Conservation (phyloP, 2,113 vertebrate species). For the Eonycteris spelaea region DNA sequence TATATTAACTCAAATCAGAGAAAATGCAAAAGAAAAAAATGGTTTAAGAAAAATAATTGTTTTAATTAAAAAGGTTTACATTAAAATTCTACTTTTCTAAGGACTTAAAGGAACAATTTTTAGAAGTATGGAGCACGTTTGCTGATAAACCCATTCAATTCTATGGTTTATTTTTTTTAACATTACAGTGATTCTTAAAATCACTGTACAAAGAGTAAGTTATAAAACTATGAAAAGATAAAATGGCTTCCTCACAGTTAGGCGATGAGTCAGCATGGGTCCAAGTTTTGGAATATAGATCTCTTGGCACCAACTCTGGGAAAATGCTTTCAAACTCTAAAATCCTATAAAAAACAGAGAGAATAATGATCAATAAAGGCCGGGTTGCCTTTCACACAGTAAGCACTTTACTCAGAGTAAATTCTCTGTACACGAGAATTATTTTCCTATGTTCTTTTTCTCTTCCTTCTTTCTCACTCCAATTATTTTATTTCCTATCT, state of each 20-base stretch:
- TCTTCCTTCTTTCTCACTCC: neutral
- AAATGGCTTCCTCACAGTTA: conserved; percentile 11
- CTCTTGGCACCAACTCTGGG: neutral
- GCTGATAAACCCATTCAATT: neutral
- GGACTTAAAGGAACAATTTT: neutral
- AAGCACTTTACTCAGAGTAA: neutral
- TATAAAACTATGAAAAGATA: conserved; percentile 30
- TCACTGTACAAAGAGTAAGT: neutral
- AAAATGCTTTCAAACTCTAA: conserved; percentile 33
- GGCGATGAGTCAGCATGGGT: conserved; percentile 24
- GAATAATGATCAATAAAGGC: neutral
- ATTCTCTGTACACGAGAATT: neutral
- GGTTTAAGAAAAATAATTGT: neutral
- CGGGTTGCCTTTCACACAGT: neutral
- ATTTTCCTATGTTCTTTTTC: neutral
- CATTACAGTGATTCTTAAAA: neutral
- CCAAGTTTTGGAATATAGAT: conserved; percentile 7
- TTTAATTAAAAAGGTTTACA: neutral
- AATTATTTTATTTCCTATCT: conserved; percentile 12
- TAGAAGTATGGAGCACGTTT: neutral
- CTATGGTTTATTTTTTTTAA: neutral
- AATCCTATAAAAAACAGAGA: neutral
- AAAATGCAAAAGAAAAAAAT: neutral
- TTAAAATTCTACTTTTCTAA: neutral
- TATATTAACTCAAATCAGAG: neutral